Base-by-base conservation (phyloP, 1,140 invertebrate species). In the Pogonognathellus flavescens region DNA sequence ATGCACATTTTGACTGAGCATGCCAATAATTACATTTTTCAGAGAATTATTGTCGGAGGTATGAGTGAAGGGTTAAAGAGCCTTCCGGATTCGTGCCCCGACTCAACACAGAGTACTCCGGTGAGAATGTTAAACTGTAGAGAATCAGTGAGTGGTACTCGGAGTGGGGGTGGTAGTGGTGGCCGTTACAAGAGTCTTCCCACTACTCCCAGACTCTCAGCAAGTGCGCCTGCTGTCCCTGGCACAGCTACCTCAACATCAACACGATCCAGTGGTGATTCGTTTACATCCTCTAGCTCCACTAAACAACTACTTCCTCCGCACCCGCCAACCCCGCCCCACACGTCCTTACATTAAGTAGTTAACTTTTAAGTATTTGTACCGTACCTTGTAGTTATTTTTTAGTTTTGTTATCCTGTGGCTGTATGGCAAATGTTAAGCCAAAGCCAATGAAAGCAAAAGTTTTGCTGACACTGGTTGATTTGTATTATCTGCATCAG, bases 221-320 rank as follows among this genome's bases (percentile, higher is more conserved):
- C 50, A 53, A 81, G 80, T 55, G 80, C 80, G 11, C 70, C 70
- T 31, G 41, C 41, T 50, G 70, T 76, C 25, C 70, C 70, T 76
- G 70, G 70, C 70, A 59, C 87, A 18, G 83, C 84, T 57, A 85
- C 80, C 57, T 82, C 84, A 31, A 86, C 86, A 20, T 88, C 87
- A 25, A 84, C 86, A 52, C 50, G 88, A 53, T 88, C 88, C 10
- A 86, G 84, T 84, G 88, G 88, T 18, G 88, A 88, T 60, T 88
- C 88, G 9, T 88, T 88, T 82, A 88, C 88, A 13, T 87, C 86
- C 14, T 86, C 84, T 14, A 84, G 84, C 22, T 88, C 86, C 13
- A 87, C 86, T n/a, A 87, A 87, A 70, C 87, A 87, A 80, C 59
- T 88, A n/a, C 49, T 88, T 20, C 86, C 86, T 10, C 85, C 53